Base-by-base conservation (phyloP, 2,888 invertebrate species). In the Drosophila infuscata region DNA sequence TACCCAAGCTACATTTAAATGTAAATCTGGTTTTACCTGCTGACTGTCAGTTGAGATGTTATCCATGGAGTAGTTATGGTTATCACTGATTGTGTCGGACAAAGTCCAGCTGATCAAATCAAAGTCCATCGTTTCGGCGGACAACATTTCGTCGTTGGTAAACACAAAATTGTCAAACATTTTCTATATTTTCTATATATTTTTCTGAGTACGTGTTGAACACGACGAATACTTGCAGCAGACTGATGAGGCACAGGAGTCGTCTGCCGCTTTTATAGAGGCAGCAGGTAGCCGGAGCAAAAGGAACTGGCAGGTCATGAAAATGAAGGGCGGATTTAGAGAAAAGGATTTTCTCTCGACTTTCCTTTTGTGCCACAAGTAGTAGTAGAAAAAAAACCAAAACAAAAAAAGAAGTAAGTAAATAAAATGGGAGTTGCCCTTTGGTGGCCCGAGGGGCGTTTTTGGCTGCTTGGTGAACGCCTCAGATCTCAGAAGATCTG, bases 61-160 rank as follows among this genome's bases (percentile, higher is more conserved):
- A 75, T 88, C 83, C 70, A 76, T 76, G 17, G 43, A 59, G 25
- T 48, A 63, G 15, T 49, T 63, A 20, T 46, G 52, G 9, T 7
- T 36, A 12, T 53, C 8, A 20, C 0, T 54, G 49, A 51, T 41
- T 9, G 70, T 52, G 67, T 64, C 59, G 33, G 69, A 38, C 62
- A 61, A 56, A n/a, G 80, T 20, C 91, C 88, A 89, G 30, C 71
- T 76, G 48, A 83, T 82, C 61, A 85, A 53, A 70, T 89, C 89
- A 36, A 90, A 82, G 61, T 91, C 92, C 83, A 91, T 91, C 0
- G 83, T 84, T 48, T 89, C 69, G 12, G 79, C 83, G 36, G 81
- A 79, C 33, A 91, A 49, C 7, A 68, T 80, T 56, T 90, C 88
- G 68, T 90, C 88, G 68, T 82, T 85, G 63, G 84, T 63, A 15